Conservation (phyloP, 2,113 vertebrate genomes). For the Bettongia penicillata region DNA sequence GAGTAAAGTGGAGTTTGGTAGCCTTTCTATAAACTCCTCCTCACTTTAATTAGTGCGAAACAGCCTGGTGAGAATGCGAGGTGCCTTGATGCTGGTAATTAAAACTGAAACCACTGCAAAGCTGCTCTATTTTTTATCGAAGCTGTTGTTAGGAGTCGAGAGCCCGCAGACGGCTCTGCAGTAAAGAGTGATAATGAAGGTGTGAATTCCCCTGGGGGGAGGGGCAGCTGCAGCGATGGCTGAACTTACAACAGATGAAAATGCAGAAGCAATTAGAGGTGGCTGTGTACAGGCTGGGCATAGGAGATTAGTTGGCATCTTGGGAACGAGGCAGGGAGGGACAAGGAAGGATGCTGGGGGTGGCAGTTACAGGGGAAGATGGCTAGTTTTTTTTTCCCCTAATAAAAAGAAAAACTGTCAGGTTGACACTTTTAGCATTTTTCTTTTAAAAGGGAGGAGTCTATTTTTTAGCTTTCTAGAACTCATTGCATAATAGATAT, state of each 20-base stretch:
- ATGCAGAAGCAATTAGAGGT: conserved; percentile 93
- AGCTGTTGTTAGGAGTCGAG: conserved; percentile 92
- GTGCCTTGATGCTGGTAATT: conserved; percentile 94
- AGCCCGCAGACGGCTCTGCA: conserved; percentile 92
- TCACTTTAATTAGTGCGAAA: conserved; percentile 96
- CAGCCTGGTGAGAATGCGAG: conserved; percentile 91
- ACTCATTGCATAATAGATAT: neutral
- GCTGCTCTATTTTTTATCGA: conserved; percentile 95
- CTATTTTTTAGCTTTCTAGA: neutral
- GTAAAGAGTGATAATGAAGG: conserved; percentile 99
- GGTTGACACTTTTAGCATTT: conserved; percentile 68
- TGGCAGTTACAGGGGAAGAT: neutral
- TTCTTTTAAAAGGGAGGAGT: neutral
- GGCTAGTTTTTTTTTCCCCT: neutral
- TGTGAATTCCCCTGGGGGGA: conserved; percentile 93
- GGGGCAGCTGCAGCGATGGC: conserved; percentile 91
- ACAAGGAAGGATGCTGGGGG: conserved; percentile 56
- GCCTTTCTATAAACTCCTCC: conserved; percentile 95
- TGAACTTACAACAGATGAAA: conserved; percentile 93
- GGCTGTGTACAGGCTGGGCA: conserved; percentile 91
- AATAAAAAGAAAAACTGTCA: conserved; percentile 58
- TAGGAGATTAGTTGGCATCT: conserved; percentile 92
- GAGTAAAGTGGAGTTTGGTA: conserved; percentile 85
- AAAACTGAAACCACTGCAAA: conserved; percentile 93
- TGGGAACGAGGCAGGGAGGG: conserved; percentile 87